Evolutionary conservation across 2,888 invertebrate species (phyloP), one percentile per base, ranked within the genome.

Genomic region (Ichneumoninae sp.): DNA sequence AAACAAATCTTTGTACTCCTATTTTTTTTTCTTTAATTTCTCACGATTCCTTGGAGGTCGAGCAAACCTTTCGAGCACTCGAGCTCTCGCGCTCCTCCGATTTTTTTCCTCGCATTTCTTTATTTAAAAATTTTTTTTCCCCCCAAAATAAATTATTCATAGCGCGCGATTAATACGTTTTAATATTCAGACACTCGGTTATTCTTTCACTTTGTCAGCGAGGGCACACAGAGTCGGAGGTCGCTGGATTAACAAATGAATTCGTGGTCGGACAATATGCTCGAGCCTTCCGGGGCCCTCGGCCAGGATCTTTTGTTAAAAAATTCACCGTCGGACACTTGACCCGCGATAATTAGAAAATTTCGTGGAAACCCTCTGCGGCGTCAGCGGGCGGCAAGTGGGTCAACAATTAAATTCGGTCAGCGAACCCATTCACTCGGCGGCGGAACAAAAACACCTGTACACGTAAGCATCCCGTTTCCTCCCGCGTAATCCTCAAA

Each of bases 121-220:
- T 47, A 16, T 47, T 47, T 47, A 19, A 19, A 19, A 19, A 19
- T 19, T 36, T 33, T 36, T 66, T 70, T 36, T 69, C 40, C 36
- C 13, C 44, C 74, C 52, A 70, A 86, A 85, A 87, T 86, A 85
- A 89, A 90, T 89, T 87, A 89, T 88, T 90, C 88, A 87, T 87
- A 78, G 26, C 82, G 68, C 81, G 77, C 86, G 83, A 89, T 89
- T 88, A 88, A 86, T 83, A 79, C 85, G 86, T 85, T 89, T 89
- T 88, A 89, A 90, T 88, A 87, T 88, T 88, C 87, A 86, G 85
- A 83, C 85, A 76, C 66, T 76, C 54, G 66, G 84, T 87, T 87
- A 85, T 87, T 87, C 86, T 88, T 87, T 88, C 85, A 81, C 80
- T 87, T 86, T 85, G 65, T 70, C 60, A 60, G 19, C 60, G 50